Conservation (phyloP, 1,140 invertebrate genomes). For the Drosophila biarmipes region DNA sequence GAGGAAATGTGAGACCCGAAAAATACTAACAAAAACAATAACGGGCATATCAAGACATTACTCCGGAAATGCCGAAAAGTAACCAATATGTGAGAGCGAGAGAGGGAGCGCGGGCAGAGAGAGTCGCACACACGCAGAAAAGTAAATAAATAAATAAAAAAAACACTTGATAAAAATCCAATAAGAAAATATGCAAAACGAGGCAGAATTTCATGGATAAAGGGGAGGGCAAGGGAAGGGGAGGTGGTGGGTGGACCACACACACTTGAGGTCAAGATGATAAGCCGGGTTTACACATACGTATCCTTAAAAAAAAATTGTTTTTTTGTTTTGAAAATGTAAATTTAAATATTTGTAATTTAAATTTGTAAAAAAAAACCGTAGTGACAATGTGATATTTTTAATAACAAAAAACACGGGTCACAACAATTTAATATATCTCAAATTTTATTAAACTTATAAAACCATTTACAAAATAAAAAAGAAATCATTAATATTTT, state of each 20-base stretch:
- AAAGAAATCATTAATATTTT: too few relatives aligned
- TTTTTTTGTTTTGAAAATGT: too few relatives aligned
- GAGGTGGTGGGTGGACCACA: not conserved
- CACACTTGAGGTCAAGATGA: not conserved
- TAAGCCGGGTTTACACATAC: not conserved
- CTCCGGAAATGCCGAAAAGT: slow-evolving; percentile 81
- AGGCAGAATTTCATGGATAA: slow-evolving; percentile 28
- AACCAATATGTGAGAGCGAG: slow-evolving; percentile 20
- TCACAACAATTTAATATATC: too few relatives aligned
- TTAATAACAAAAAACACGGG: too few relatives aligned
- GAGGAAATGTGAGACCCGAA: slow-evolving; percentile 39
- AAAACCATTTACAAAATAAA: too few relatives aligned
- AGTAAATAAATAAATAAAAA: slow-evolving; percentile 21
- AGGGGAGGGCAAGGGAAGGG: not conserved
- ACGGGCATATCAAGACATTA: slow-evolving; percentile 72
- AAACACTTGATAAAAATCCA: slow-evolving; percentile 47
- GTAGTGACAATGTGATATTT: too few relatives aligned
- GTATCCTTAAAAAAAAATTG: too few relatives aligned
- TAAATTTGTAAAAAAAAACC: too few relatives aligned
- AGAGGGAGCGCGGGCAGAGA: not conserved
- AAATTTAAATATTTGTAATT: too few relatives aligned
- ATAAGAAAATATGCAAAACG: slow-evolving; percentile 48
- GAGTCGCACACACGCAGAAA: slow-evolving; percentile 10
- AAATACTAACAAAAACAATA: slow-evolving; percentile 24
- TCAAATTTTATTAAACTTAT: too few relatives aligned